These are phyloP conservation scores for Tyrannus savana DNA, from an alignment of 2,113 vertebrate genomes.

Conservation along the genomic window DNA sequence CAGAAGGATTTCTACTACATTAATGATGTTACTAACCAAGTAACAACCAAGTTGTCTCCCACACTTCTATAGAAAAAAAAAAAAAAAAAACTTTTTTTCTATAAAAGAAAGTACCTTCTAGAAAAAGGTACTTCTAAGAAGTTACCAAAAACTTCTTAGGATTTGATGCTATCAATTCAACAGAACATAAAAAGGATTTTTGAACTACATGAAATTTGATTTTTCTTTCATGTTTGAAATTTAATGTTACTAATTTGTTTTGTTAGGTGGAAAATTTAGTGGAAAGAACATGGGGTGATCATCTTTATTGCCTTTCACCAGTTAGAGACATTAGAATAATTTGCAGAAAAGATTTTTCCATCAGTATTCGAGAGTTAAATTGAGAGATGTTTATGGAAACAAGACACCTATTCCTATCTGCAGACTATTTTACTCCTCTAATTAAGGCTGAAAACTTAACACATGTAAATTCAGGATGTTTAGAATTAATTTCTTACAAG, in stretches of 20 bases:
- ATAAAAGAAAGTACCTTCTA: no score
- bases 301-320: background rate
- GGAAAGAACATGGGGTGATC: background rate
- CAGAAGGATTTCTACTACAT: background rate
- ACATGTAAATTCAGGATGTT: background rate
- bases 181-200: background rate
- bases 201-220: background rate
- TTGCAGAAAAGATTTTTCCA: background rate
- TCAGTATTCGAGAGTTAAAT: background rate
- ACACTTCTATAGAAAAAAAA: background rate
- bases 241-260: background rate
- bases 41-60: background rate
- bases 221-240: background rate
- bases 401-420: background rate
- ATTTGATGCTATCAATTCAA: background rate
- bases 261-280: background rate
- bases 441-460: background rate
- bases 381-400: background rate
- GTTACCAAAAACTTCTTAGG: background rate
- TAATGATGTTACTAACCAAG: background rate
- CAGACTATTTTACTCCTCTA: background rate
- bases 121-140: rapidly evolving
- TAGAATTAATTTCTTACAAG: background rate
- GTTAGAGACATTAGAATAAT: background rate
- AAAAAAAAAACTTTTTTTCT: background rate